Evolutionary conservation across 2,113 vertebrate genomes (phyloP).

Genomic region (Plectropomus leopardus): DNA sequence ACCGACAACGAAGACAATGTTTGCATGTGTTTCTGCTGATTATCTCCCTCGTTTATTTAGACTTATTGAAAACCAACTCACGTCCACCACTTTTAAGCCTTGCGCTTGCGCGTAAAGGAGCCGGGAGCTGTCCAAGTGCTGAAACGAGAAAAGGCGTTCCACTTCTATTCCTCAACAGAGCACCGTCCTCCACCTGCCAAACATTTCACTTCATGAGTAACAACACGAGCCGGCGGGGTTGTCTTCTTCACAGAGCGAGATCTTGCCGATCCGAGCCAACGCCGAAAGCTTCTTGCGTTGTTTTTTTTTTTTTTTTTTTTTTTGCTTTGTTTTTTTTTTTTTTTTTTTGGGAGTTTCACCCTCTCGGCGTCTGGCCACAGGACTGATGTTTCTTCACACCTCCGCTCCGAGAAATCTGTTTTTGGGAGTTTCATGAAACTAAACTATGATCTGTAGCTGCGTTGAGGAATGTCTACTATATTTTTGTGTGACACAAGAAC

Average conservation of each 20-base stretch:
- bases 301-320: conserved; percentile 23
- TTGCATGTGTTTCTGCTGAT: conserved; percentile 45
- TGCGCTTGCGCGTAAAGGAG: conserved; percentile 88
- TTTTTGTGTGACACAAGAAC: conserved; percentile 67
- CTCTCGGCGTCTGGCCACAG: conserved; percentile 34
- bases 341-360: conserved; percentile 60
- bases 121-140: conserved; percentile 91
- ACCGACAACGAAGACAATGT: conserved; percentile 18
- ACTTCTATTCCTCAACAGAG: conserved; percentile 79
- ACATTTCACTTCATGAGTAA: conserved; percentile 52
- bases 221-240: conserved; percentile 31
- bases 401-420: conserved; percentile 75
- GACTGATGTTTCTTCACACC: conserved; percentile 56
- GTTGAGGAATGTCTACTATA: conserved; percentile 80
- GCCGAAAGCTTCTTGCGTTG: conserved; percentile 24
- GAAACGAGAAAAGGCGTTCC: conserved; percentile 86
- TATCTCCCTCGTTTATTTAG: conserved; percentile 54
- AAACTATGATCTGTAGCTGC: conserved; percentile 89
- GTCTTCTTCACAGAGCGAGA: conserved; percentile 18
- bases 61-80: conserved; percentile 80
- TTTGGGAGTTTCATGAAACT: conserved; percentile 69
- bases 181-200: conserved; percentile 66
- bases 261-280: conserved; percentile 1
- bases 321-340: conserved; percentile 25
- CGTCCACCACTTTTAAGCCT: conserved; percentile 75